These are phyloP conservation scores for Protobothrops mucrosquamatus DNA, from an alignment of 2,113 vertebrate species.

Conservation along the genomic window DNA sequence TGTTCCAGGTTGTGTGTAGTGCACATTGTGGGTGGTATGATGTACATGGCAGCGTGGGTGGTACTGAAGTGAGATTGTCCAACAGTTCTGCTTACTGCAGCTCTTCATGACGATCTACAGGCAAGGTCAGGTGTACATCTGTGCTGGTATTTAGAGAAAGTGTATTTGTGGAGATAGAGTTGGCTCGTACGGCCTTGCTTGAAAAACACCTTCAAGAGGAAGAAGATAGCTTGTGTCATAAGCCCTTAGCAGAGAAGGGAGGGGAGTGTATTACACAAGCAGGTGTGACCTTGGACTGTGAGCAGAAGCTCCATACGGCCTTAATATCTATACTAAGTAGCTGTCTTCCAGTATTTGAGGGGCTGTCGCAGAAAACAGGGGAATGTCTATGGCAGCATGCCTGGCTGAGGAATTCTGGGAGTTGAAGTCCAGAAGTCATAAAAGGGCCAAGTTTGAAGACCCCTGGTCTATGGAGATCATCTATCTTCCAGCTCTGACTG, in stretches of 20 bases:
- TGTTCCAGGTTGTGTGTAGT: not conserved
- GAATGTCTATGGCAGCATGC: too few species aligned
- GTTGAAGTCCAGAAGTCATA: too few species aligned
- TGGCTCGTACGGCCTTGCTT: not conserved
- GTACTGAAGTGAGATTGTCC: too few species aligned
- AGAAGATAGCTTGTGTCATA: not conserved
- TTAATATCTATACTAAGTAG: too few species aligned
- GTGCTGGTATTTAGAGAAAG: not conserved
- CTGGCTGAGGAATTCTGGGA: too few species aligned
- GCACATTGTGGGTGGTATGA: not conserved
- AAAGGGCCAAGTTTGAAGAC: too few species aligned
- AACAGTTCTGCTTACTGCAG: not conserved
- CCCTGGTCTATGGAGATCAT: too few species aligned
- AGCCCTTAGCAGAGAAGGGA: not conserved
- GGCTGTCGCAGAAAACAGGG: too few species aligned
- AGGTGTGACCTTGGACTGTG: not conserved
- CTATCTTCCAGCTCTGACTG: too few species aligned
- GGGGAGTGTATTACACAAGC: not conserved
- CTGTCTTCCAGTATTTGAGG: too few species aligned
- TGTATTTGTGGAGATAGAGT: not conserved
- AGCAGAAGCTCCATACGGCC: not conserved
- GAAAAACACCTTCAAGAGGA: not conserved
- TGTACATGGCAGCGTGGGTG: not conserved
- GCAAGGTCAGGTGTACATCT: not conserved
- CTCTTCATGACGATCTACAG: not conserved